Percentiles rank a stretch among this genome's conserved stretches.
phyloP scores from a whole-genome alignment of 2,113 vertebrate species.

The Tinamus guttatus region DNA sequence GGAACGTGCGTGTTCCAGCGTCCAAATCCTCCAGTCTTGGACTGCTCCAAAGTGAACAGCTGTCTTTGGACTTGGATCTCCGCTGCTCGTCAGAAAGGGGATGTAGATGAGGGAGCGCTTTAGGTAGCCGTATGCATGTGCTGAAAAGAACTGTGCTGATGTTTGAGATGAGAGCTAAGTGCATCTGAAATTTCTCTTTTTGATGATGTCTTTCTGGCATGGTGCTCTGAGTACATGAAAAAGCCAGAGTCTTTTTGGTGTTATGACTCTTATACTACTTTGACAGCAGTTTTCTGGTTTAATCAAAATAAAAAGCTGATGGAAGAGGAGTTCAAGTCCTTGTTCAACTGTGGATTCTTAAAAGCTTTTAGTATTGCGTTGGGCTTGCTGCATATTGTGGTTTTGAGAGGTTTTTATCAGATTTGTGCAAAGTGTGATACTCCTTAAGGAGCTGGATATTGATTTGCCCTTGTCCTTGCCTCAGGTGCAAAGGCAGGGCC shows the following conservation, averaged over 20 bases:
- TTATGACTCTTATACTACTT: slow-evolving; percentile 26
- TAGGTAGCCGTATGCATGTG: neutral
- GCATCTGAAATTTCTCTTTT: slow-evolving; percentile 47
- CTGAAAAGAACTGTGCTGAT: neutral
- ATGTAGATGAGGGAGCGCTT: neutral
- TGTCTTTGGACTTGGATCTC: neutral
- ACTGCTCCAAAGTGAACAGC: neutral
- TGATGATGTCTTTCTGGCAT: neutral
- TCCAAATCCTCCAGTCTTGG: neutral
- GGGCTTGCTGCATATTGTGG: neutral
- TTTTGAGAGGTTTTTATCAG: neutral
- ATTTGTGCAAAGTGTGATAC: neutral
- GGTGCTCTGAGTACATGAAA: slow-evolving; percentile 51
- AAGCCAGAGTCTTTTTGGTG: neutral
- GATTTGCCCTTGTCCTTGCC: neutral
- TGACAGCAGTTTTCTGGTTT: neutral
- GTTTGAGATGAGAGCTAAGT: neutral
- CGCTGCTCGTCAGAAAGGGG: neutral
- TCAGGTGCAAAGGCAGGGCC: neutral
- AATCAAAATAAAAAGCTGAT: neutral
- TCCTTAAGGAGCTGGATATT: neutral
- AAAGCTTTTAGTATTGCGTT: neutral
- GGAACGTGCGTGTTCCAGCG: neutral
- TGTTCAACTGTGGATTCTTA: neutral
- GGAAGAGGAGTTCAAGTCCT: neutral